Evolutionary conservation across 2,888 invertebrate species (phyloP), one percentile per base, ranked within the genome.

Genomic region (Ischnus inquisitorius): DNA sequence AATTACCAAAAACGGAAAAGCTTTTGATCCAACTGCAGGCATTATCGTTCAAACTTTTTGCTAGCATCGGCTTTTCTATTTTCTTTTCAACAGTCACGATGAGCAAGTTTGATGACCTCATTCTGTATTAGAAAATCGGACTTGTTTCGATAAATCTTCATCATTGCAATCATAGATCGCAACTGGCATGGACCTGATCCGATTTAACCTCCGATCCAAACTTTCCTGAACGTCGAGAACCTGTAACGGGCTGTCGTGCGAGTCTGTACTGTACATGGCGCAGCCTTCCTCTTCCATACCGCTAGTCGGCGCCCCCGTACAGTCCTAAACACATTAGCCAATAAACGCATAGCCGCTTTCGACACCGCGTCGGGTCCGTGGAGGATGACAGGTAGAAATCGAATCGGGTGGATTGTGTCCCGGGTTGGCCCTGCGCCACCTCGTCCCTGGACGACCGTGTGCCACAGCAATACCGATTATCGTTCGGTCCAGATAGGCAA

Each of bases 351-450:
- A 71, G 77, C 64, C 69, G 64, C 48, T 64, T 75, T 62, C 48
- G 75, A 64, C 64, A 75, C 75, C 51, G 64, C 75, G 51, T 34
- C 51, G 46, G 39, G 64, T 48, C 34, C 39, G 19, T 62, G 64
- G 62, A n/a, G 64, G 34, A 51, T 64, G 75, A 64, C 85, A 83
- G 79, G 82, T 82, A 79, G 71, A 85, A 82, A 85, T 85, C 85
- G 85, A 85, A 82, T 85, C 76, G 68, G 68, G 48, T 75, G 48
- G 62, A 57, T 62, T 62, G 43, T 60, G 60, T 57, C 14, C 41
- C 41, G 62, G 46, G n/a, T n/a, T 74, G 62, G 46, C 62, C 16
- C 60, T 48, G 74, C 74, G 74, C 22, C 74, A 22, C 16, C 60
- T 62, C 67, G 39, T 54, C 67, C 77, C 68, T 4, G 14, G 34